Evolutionary conservation across 1,140 invertebrate species (phyloP), one percentile per base, ranked within the genome.

Genomic region (Metaphire vulgaris): DNA sequence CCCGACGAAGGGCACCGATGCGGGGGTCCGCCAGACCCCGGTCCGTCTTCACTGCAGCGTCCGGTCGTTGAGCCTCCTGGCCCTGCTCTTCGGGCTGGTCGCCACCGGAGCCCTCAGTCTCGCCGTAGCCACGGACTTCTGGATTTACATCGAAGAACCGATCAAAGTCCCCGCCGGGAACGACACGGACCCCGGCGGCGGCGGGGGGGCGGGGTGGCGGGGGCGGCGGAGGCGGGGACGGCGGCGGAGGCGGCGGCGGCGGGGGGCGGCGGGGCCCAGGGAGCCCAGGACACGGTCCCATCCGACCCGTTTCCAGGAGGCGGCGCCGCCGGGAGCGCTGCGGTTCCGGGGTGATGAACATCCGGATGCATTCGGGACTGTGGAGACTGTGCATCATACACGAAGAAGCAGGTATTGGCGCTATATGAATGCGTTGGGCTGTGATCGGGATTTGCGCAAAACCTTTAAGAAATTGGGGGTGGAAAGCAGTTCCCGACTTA

Each of bases 71-170:
- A 74, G 67, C n/a, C 72, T 79, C 16, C 30, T 78, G 34, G 81
- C 83, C 2, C 79, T 83, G 69, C 73, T 76, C 14, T 66, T 81
- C 33, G 80, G 81, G 0, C 77, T 79, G 15, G 72, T 78, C 21
- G 79, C 83, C 0, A 74, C 82, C 12, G 79, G 71, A 0, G 78
- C 81, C 1, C 75, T 83, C 56, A 75, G 79, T 0, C 74, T 81
- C 56, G 80, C 82, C 26, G 81, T 82, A 14, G 78, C 80, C 66
- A 83, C 83, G 6, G 83, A 83, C 76, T 81, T 77, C 33, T 83
- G 82, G 82, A 69, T 83, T 26, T 80, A 80, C 74, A 83, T 79
- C 0, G 72, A 77, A 21, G 82, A 83, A 71, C 74, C 75, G 14
- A 32, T 82, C 21, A 32, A 41, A 16, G 30, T 75, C 1, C 74